phyloP scores from a whole-genome alignment of 2,888 invertebrate species.

The Ormia ochracea region DNA sequence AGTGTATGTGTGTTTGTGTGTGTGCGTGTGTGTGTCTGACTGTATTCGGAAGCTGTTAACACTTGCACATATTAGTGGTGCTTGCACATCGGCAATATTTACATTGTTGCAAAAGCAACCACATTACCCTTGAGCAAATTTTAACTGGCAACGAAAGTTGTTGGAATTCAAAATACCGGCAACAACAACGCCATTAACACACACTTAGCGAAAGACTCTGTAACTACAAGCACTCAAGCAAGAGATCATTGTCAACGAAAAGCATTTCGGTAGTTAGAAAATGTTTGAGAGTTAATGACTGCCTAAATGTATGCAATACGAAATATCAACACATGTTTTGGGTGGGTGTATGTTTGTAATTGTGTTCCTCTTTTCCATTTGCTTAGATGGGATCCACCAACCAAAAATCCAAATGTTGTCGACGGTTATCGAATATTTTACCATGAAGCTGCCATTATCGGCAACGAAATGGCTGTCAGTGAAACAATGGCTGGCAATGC shows the following conservation, averaged over 20 bases:
- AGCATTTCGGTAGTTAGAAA: slow-evolving; percentile 15
- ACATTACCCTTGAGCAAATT: slow-evolving; percentile 50
- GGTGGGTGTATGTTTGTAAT: neutral
- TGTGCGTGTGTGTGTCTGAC: neutral
- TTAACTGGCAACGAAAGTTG: slow-evolving; percentile 22
- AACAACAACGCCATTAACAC: slow-evolving; percentile 12
- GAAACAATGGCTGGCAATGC: slow-evolving; percentile 60
- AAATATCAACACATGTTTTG: neutral
- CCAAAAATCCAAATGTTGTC: slow-evolving; percentile 88
- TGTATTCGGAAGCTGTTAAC: slow-evolving; percentile 56
- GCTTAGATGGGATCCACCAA: slow-evolving; percentile 86
- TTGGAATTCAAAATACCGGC: neutral
- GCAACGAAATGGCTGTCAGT: slow-evolving; percentile 50
- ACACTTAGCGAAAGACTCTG: slow-evolving; percentile 10
- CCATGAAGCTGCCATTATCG: slow-evolving; percentile 80
- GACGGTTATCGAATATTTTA: slow-evolving; percentile 90
- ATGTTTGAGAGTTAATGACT: neutral
- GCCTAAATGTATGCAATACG: neutral
- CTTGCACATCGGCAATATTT: slow-evolving; percentile 27
- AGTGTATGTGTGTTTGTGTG: neutral
- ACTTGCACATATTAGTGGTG: slow-evolving; percentile 56
- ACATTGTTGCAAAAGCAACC: slow-evolving; percentile 8
- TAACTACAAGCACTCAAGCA: slow-evolving; percentile 60
- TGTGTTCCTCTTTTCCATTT: neutral
- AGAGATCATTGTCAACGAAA: slow-evolving; percentile 52